Percentiles rank a stretch among this genome's conserved stretches.
These are phyloP conservation scores for Fistularia commersonii DNA, from an alignment of 2,797 vertebrate species.

Conservation along the genomic window DNA sequence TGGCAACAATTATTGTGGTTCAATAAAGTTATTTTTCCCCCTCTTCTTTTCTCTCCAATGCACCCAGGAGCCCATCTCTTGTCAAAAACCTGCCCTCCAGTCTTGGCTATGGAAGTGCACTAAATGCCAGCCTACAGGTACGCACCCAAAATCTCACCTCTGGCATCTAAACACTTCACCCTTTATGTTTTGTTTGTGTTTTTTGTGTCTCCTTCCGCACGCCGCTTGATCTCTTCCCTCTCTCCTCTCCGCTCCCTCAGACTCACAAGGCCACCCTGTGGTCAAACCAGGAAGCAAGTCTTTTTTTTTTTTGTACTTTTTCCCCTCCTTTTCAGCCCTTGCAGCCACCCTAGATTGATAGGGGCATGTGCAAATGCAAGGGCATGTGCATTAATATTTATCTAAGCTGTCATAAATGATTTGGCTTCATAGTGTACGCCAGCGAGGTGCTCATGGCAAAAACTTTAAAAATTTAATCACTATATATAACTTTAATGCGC, in stretches of 20 bases:
- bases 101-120: constrained; percentile 95
- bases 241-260: constrained; percentile 36
- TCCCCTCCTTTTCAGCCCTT: constrained; percentile 23
- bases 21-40: background rate
- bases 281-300: constrained; percentile 86
- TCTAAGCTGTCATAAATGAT: constrained; percentile 98
- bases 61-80: constrained; percentile 90
- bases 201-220: constrained; percentile 19
- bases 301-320: constrained; percentile 49
- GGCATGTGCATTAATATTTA: constrained; percentile 98
- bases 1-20: too few relatives aligned
- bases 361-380: constrained; percentile 90
- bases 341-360: constrained; percentile 85
- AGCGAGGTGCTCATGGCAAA: constrained; percentile 93
- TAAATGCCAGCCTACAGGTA: constrained; percentile 99
- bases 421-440: constrained; percentile 89
- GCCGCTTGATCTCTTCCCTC: constrained; percentile 1
- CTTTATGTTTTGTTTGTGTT: background rate
- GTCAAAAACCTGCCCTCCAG: constrained; percentile 98
- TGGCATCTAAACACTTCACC: background rate
- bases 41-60: constrained; percentile 32
- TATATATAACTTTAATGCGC: constrained; percentile 97
- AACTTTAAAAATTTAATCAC: constrained; percentile 97
- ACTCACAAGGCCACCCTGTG: constrained; percentile 97
- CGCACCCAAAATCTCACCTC: constrained; percentile 4